These are phyloP conservation scores for Triops cancriformis DNA, from an alignment of 1,140 invertebrate genomes.

Conservation along the genomic window DNA sequence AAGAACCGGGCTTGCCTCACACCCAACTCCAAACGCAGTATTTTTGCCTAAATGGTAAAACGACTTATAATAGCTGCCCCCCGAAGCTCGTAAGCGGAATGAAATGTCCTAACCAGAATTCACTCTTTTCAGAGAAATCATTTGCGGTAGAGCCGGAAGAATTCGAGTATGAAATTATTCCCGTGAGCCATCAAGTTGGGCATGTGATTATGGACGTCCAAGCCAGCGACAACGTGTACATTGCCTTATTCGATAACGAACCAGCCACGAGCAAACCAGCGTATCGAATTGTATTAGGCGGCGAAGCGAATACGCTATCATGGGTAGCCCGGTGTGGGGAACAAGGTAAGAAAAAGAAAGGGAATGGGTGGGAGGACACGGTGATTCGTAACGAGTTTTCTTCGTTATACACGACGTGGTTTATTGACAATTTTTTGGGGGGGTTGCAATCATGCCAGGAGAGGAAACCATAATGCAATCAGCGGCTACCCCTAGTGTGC, in stretches of 20 bases:
- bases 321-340: background rate
- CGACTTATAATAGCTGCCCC: background rate
- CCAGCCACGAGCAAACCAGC: constrained; percentile 2
- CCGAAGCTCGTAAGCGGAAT: background rate
- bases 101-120: background rate
- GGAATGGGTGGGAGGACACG: background rate
- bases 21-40: background rate
- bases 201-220: constrained; percentile 9
- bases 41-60: background rate
- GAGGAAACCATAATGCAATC: background rate
- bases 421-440: background rate
- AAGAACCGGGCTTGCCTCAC: background rate
- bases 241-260: background rate
- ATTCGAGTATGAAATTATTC: constrained; percentile 14
- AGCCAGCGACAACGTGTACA: background rate
- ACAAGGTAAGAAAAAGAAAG: background rate
- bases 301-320: background rate
- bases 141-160: background rate
- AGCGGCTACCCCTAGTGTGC: background rate
- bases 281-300: constrained; percentile 2
- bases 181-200: background rate
- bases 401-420: background rate
- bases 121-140: background rate
- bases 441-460: background rate
- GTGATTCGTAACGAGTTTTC: background rate